Evolutionary conservation across 2,888 invertebrate species (phyloP), one percentile per base, ranked within the genome.

Genomic region (Callyntrura guangdongensis): DNA sequence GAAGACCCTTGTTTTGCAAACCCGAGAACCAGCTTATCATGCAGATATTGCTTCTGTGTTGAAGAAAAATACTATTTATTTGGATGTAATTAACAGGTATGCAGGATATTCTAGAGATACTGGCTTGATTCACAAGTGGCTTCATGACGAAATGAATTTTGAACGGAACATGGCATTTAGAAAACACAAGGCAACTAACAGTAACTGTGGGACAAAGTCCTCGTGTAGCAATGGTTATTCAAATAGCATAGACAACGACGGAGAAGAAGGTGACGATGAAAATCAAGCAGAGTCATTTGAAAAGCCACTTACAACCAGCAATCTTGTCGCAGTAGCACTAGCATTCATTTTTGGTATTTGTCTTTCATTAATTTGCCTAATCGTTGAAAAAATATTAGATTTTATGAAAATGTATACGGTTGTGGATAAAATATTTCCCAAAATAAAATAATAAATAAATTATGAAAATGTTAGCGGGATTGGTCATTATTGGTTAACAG

Each of bases 351-450:
- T 81, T 59, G 81, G 81, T n/a, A 59, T 56, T 53, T 53, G 4
- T 47, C 11, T 49, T 1, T 61, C 27, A 1, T 96, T 97, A 20
- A 97, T 97, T 94, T 77, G 77, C 14, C 53, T 77, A 14, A 2
- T 36, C 6, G 36, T 36, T 36, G 36, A 36, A 36, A 36, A 36
- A 36, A 36, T 36, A 36, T 36, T 36, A 36, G 6, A 6, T 36
- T 36, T 36, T 6, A 36, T 36, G 36, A 36, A 36, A 36, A 36
- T 36, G 36, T 36, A 36, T 6, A 36, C 36, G 2, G 36, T 36
- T 4, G 36, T 36, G 2, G 36, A 36, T 36, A 36, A 36, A 36
- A 4, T 36, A 36, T 36, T 36, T 36, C 36, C 36, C 36, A 36
- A 2, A 36, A 36, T 36, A 36, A 36, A 36, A 36, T 36, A 36